A percentile compares a stretch with the other conserved stretches of the same genome.
These are phyloP conservation scores for Acromyrmex charruanus DNA, from an alignment of 1,140 invertebrate species.

Conservation along the genomic window DNA sequence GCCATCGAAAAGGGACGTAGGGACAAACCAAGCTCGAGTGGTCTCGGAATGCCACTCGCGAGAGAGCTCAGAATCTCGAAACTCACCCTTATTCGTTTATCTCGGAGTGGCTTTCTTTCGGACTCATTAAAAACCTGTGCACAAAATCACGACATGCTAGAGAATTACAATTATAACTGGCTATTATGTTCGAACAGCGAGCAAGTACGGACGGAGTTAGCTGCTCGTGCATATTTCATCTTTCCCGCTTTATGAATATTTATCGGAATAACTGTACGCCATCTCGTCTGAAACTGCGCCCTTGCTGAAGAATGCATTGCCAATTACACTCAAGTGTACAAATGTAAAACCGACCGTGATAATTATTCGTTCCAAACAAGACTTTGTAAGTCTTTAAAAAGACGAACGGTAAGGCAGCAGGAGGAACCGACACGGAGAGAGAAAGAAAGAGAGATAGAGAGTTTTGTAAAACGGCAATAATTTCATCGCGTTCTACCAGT, in stretches of 20 bases:
- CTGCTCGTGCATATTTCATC: constrained; percentile 79
- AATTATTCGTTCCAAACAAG: constrained; percentile 81
- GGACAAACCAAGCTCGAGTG: background rate
- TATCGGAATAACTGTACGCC: constrained; percentile 74
- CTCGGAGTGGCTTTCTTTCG: background rate
- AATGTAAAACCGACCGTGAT: constrained; percentile 40
- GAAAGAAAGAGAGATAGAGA: constrained; percentile 35
- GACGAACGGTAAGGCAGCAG: constrained; percentile 67
- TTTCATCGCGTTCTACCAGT: constrained; percentile 67
- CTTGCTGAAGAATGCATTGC: constrained; percentile 48
- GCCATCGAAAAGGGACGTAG: constrained; percentile 8
- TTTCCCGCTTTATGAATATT: constrained; percentile 52
- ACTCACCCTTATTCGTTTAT: constrained; percentile 1
- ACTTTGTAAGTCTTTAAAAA: constrained; percentile 74
- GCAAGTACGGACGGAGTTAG: constrained; percentile 51
- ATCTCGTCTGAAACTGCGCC: constrained; percentile 75
- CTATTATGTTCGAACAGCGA: constrained; percentile 33
- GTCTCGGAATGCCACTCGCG: constrained; percentile 13
- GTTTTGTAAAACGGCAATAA: constrained; percentile 72
- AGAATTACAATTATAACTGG: constrained; percentile 59
- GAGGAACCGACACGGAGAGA: background rate
- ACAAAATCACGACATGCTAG: constrained; percentile 17
- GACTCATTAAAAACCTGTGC: constrained; percentile 21
- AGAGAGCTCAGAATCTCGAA: constrained; percentile 13
- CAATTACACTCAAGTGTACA: constrained; percentile 30